These are phyloP conservation scores for Tinea trinotella DNA, from an alignment of 2,888 invertebrate genomes.

Conservation along the genomic window DNA sequence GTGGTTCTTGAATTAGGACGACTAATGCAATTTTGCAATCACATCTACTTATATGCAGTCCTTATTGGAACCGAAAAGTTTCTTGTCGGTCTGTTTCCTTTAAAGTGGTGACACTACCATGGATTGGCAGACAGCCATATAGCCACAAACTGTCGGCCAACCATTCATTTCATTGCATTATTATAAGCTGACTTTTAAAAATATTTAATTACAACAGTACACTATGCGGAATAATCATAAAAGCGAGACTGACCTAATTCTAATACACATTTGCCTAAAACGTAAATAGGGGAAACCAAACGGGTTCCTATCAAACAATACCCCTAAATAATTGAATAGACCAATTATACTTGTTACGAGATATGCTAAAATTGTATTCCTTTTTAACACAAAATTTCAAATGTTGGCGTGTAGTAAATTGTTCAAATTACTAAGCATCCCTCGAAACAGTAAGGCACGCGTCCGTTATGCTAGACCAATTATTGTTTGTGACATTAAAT, in stretches of 20 bases:
- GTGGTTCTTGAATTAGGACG: no score
- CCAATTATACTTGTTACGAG: conserved; percentile 8
- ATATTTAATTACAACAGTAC: no score
- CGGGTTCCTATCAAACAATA: conserved; percentile 4
- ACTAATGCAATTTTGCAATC: no score
- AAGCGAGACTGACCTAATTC: not conserved
- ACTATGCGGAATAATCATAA: no score
- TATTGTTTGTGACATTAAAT: not conserved
- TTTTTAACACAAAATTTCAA: not conserved
- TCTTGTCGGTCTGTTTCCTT: no score
- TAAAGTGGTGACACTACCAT: no score
- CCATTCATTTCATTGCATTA: no score
- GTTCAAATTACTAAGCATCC: not conserved
- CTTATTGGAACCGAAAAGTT: no score
- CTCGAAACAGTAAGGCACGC: conserved; percentile 15
- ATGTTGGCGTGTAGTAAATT: conserved; percentile 7
- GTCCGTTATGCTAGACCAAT: conserved; percentile 4
- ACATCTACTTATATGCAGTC: no score
- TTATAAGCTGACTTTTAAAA: no score
- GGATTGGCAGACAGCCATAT: no score
- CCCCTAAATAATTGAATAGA: not conserved
- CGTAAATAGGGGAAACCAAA: not conserved
- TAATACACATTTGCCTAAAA: not conserved
- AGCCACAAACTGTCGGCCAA: no score
- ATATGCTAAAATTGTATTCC: not conserved